These are phyloP conservation scores for Cygnus atratus DNA, from an alignment of 2,113 vertebrate species.

Conservation along the genomic window DNA sequence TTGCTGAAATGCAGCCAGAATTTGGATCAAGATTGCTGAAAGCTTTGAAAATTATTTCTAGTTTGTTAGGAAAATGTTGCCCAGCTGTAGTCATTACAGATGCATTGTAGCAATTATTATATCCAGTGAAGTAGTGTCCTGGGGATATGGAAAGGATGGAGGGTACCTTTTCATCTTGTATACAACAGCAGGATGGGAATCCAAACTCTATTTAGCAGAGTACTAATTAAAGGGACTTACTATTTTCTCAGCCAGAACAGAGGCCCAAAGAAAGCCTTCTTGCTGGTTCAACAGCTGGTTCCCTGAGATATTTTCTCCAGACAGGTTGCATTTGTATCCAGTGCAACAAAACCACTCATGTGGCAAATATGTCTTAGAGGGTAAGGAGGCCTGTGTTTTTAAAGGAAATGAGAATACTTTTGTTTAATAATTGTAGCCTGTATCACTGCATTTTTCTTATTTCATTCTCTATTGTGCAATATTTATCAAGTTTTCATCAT, in stretches of 20 bases:
- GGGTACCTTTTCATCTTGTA: neutral
- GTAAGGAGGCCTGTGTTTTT: neutral
- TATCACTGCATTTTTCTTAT: neutral
- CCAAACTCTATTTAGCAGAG: neutral
- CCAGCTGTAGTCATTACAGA: neutral
- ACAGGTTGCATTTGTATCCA: neutral
- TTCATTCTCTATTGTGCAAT: neutral
- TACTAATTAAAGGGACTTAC: neutral
- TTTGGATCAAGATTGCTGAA: neutral
- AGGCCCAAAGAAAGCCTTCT: neutral
- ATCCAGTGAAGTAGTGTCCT: neutral
- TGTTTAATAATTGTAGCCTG: neutral
- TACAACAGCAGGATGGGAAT: neutral
- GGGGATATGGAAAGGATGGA: neutral
- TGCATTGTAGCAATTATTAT: neutral
- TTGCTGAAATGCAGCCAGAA: neutral
- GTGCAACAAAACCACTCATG: neutral
- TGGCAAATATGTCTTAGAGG: neutral
- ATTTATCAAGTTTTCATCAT: neutral
- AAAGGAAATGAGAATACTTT: neutral
- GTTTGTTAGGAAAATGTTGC: slow-evolving; percentile 17
- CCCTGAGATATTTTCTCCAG: neutral
- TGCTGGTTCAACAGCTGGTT: neutral
- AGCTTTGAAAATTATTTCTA: slow-evolving; percentile 25
- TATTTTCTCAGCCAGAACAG: neutral